phyloP scores from a whole-genome alignment of 2,797 vertebrate species.

The Galago senegalensis region DNA sequence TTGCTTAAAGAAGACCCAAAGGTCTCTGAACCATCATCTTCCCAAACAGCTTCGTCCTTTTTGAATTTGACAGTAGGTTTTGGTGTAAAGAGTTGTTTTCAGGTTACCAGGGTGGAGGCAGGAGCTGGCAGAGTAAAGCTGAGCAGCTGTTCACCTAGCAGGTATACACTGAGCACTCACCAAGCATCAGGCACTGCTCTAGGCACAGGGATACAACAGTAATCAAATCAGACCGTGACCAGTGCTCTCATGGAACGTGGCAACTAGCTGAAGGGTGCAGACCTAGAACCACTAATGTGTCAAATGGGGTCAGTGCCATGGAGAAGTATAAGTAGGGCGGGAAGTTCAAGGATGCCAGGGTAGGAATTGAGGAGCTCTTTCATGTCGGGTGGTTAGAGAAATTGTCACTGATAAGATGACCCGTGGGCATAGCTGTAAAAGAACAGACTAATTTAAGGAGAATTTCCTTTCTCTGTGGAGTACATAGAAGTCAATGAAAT shows the following conservation, averaged over 20 bases:
- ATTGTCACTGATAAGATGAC: not conserved
- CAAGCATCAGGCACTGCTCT: not conserved
- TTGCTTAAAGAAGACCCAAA: conserved; percentile 43
- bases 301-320: not conserved
- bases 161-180: not conserved
- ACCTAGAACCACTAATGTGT: not conserved
- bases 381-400: not conserved
- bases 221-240: not conserved
- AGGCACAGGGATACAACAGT: not conserved
- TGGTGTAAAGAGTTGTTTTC: not conserved
- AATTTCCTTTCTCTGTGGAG: not conserved
- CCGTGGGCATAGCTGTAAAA: not conserved
- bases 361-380: not conserved
- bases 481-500: not conserved
- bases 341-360: not conserved
- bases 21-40: conserved; percentile 25
- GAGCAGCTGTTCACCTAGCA: not conserved
- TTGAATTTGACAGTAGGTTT: conserved; percentile 15
- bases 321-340: not conserved
- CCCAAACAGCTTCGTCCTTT: not conserved
- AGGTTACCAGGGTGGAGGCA: not conserved
- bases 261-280: not conserved
- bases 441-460: not conserved
- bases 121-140: not conserved
- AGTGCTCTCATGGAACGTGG: not conserved